Base-by-base conservation (phyloP, 2,888 invertebrate genomes). In the Clivina fossor region DNA sequence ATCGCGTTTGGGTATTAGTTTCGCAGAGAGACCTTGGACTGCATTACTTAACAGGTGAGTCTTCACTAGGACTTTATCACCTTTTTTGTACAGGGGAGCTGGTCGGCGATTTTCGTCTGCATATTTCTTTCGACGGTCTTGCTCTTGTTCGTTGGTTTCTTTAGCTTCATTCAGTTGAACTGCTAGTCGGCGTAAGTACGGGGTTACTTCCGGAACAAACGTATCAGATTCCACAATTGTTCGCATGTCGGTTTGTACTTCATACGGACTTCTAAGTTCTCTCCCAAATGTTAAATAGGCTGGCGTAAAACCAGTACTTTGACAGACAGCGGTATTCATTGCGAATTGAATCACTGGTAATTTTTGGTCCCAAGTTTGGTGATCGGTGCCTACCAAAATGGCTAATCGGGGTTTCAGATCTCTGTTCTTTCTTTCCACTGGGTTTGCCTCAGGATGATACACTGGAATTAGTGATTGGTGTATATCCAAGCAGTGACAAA, bases 401-500 rank as follows among this genome's bases (percentile, higher is more conserved):
- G 54, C 20, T 4, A 63, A 37, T 43, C 48, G 56, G 1, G 58
- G 58, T 22, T 57, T 53, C 4, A 62, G 13, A 32, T 37, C 50
- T 4, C 62, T 38, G 24, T 63, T 64, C n/a, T 56, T 61, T 2
- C 67, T 30, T 44, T 68, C 67, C 0, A 65, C 65, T 0, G 67
- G 67, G 13, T 68, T 67, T 0, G 63, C 56, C 5, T 61, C 61
- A 0, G 67, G 66, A 16, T 68, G 65, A 20, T 66, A 66, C 0
- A 65, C 38, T 0, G 64, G 63, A 0, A 60, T 61, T 9, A 62
- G 0, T 11, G 18, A 24, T 40, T 67, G 67, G 7, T 57, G 49
- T 0, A 67, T 62, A 0, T 44, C 28, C 0, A 66, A 16, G 15
- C 57, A 60, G 16, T 38, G 61, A 0, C 41, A 30, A 24, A 61